Percentiles rank a stretch among this genome's conserved stretches.
Evolutionary conservation across 2,797 vertebrate species (phyloP).

Genomic region (Halcyon leucocephala): DNA sequence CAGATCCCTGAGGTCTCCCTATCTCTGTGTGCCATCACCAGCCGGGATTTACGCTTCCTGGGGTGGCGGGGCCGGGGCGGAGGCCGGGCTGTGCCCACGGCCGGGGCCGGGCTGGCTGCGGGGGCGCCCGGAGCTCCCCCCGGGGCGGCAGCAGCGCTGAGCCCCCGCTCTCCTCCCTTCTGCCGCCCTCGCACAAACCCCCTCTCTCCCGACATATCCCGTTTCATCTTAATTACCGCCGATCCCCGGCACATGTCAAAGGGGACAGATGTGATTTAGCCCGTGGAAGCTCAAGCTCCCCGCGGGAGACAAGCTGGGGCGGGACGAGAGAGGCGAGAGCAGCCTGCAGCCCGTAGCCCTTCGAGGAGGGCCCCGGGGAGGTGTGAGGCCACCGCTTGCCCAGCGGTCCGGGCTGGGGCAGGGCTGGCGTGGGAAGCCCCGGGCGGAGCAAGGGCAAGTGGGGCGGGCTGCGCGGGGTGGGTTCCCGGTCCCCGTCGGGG

Average conservation of each 20-base stretch:
- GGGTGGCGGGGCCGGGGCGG: neutral
- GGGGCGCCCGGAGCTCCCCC: neutral
- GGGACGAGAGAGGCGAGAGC: neutral
- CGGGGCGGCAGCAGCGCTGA: neutral
- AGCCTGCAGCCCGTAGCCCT: neutral
- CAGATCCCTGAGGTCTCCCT: constrained; percentile 47
- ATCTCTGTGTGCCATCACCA: constrained; percentile 42
- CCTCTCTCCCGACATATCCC: neutral
- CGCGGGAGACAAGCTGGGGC: neutral
- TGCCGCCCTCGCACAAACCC: neutral
- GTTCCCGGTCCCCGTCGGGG: neutral
- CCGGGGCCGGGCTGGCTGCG: neutral
- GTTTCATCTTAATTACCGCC: constrained; percentile 40
- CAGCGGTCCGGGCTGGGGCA: neutral
- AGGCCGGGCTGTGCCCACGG: neutral
- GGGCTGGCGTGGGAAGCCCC: neutral
- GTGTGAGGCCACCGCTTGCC: neutral
- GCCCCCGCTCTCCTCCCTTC: neutral
- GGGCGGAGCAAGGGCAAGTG: neutral
- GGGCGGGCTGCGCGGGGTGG: too few species aligned
- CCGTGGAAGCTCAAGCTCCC: neutral
- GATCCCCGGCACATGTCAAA: constrained; percentile 6
- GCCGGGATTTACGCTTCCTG: constrained; percentile 4
- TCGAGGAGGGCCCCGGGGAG: neutral
- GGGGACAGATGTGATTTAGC: constrained; percentile 5